Evolutionary conservation across 2,113 vertebrate species (phyloP).

Genomic region (Oxyruncus cristatus): DNA sequence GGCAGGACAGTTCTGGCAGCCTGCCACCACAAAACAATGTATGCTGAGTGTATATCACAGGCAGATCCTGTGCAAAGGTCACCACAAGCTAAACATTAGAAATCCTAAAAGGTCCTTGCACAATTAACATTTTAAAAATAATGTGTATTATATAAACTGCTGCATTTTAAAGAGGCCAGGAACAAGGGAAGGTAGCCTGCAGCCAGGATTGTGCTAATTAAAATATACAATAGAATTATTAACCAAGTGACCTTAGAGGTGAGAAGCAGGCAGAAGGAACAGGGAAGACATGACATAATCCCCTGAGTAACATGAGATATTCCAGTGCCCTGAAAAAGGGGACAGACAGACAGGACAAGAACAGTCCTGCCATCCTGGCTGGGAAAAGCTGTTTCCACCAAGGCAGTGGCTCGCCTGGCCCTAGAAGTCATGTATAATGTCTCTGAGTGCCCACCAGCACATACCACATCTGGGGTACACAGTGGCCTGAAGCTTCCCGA

Average conservation of each 20-base stretch:
- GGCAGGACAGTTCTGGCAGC: not conserved
- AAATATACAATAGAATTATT: conserved; percentile 14
- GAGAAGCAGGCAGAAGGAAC: not conserved
- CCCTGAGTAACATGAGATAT: not conserved
- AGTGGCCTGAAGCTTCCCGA: not conserved
- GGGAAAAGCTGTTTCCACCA: not conserved
- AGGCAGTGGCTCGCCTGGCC: not conserved
- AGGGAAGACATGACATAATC: not conserved
- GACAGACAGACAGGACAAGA: not conserved
- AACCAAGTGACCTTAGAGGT: conserved; percentile 1
- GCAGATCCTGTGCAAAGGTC: conserved; percentile 14
- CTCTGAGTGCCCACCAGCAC: fast-evolving
- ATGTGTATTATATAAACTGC: not conserved
- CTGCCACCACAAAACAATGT: not conserved
- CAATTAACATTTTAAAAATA: not conserved
- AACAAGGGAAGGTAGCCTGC: not conserved
- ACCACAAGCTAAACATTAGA: conserved; percentile 14
- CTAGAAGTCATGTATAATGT: not conserved
- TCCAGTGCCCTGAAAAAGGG: not conserved
- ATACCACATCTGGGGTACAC: not conserved
- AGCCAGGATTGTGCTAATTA: conserved; percentile 17
- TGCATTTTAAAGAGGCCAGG: not conserved
- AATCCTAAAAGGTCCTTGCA: not conserved
- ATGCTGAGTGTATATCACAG: not conserved
- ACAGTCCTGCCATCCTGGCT: not conserved